Evolutionary conservation across 2,113 vertebrate species (phyloP), one percentile per base, ranked within the genome.

Genomic region (Entelurus aequoreus): DNA sequence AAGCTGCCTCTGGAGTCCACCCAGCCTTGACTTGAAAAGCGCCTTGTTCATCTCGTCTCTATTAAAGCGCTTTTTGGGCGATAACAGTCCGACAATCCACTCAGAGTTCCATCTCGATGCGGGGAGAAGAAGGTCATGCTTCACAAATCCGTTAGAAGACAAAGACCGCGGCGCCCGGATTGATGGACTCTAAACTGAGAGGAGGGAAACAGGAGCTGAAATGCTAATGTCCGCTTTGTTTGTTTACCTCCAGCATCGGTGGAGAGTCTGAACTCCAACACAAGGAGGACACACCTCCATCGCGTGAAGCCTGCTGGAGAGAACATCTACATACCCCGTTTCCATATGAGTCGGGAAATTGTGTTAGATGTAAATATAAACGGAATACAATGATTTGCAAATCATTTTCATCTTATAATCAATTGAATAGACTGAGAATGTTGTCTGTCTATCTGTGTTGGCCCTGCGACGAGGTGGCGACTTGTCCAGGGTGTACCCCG

Each of bases 61-160:
- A 69, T 47, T 62, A 80, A 82, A 76, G 62, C 54, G 63, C n/a
- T n/a, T 72, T 71, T 73, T 54, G 10, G 73, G 66, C 75, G 62
- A 71, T 75, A 74, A 75, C 72, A 71, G 67, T 80, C 78, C 75
- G 71, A 78, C 70, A 73, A 67, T 76, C 73, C 79, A 76, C 76
- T 72, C 44, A 60, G 66, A 77, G 69, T 76, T 76, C 66, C 71
- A 63, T 79, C 77, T 63, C 66, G 68, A 80, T 60, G 14, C 11
- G 51, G 54, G 66, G 72, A 54, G 50, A 16, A 59, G 50, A 68
- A 76, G 76, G 71, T 76, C 70, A 73, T 15, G 75, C 74, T 71
- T 58, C 56, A 73, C 48, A 71, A 71, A 66, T 50, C 58, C 11
- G 77, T 82, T 76, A 66, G 53, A 52, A 66, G 60, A 67, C 60